These are phyloP conservation scores for Germaria angustata DNA, from an alignment of 2,888 invertebrate genomes.

Conservation along the genomic window DNA sequence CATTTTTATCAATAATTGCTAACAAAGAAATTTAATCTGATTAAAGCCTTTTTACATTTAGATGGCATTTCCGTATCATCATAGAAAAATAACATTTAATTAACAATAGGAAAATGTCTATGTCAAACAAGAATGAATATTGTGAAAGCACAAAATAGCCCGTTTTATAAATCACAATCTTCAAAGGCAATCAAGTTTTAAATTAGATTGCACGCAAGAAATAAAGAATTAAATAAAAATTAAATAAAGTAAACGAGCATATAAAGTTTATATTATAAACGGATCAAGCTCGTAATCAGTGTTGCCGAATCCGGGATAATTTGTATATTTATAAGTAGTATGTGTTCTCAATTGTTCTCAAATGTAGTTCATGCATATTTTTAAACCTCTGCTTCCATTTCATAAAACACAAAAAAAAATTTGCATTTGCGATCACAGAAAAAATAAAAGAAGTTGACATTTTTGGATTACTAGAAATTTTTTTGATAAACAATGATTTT, in stretches of 20 bases:
- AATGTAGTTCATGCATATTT: no score
- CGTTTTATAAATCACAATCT: not conserved
- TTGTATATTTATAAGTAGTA: no score
- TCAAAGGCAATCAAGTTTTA: not conserved
- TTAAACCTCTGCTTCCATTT: no score
- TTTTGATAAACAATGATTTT: no score
- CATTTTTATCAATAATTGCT: not conserved
- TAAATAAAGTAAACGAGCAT: not conserved
- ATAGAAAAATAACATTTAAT: not conserved
- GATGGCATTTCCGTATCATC: not conserved
- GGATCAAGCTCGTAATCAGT: not conserved
- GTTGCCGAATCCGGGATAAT: no score
- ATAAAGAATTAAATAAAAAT: not conserved
- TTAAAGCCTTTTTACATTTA: not conserved
- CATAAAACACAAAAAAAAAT: no score
- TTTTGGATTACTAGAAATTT: no score
- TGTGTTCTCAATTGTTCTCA: no score
- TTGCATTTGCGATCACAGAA: no score
- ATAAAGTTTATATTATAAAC: not conserved
- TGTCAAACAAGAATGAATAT: not conserved
- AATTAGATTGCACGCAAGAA: not conserved
- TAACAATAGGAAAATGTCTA: not conserved
- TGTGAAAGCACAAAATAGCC: not conserved
- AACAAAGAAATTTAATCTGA: conserved; percentile 5
- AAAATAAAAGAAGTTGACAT: no score